Percentiles rank a stretch among this genome's conserved stretches.
phyloP scores from a whole-genome alignment of 2,888 invertebrate species.

The Eledone cirrhosa region DNA sequence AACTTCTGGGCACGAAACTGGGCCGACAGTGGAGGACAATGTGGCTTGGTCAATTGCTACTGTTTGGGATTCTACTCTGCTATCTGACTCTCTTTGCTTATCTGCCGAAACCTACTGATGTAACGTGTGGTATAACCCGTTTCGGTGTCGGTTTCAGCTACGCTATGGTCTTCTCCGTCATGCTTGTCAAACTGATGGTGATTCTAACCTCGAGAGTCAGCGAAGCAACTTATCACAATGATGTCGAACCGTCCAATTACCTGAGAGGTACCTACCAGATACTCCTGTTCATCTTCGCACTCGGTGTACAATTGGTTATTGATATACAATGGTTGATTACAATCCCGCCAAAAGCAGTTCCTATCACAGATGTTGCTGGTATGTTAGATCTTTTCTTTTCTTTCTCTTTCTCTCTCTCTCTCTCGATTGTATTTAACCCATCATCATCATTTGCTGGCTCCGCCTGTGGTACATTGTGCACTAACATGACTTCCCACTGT shows the following conservation, averaged over 20 bases:
- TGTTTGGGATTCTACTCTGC: constrained; percentile 67
- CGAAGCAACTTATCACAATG: constrained; percentile 48
- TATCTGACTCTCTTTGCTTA: constrained; percentile 67
- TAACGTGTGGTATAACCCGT: constrained; percentile 67
- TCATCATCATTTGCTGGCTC: too few species aligned
- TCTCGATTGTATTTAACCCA: too few species aligned
- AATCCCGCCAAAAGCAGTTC: constrained; percentile 61
- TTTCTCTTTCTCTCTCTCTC: neutral
- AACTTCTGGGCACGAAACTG: constrained; percentile 76
- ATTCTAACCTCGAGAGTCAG: constrained; percentile 87
- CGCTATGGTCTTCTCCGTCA: constrained; percentile 86
- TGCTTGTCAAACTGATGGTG: constrained; percentile 93
- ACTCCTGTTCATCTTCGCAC: constrained; percentile 86
- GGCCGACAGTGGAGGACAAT: constrained; percentile 60
- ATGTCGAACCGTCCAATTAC: constrained; percentile 74
- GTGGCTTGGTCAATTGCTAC: constrained; percentile 68
- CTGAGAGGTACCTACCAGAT: constrained; percentile 90
- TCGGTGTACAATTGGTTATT: constrained; percentile 75
- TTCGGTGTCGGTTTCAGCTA: constrained; percentile 68
- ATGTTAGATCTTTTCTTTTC: neutral
- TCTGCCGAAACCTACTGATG: constrained; percentile 64
- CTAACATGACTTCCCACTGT: too few species aligned
- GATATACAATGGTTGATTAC: constrained; percentile 66
- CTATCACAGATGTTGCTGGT: constrained; percentile 36
- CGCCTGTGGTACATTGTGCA: too few species aligned